phyloP scores from a whole-genome alignment of 1,140 invertebrate genomes.

The Anagrus nilaparvatae region DNA sequence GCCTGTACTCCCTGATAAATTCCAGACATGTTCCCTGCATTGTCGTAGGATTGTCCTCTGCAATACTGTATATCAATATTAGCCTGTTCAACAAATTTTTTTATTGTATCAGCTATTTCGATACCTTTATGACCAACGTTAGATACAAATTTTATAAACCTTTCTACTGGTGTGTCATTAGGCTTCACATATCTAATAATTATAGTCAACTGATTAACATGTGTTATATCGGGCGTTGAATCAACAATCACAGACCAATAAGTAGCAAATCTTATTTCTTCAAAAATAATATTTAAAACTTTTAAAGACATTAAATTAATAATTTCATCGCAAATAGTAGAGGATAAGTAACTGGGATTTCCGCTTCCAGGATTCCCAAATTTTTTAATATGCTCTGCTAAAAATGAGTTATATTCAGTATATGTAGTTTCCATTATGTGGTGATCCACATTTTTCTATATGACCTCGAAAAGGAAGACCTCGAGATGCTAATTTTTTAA shows the following conservation, averaged over 20 bases:
- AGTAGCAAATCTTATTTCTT: conserved; percentile 7
- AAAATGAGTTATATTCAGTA: conserved; percentile 28
- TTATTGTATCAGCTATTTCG: conserved; percentile 17
- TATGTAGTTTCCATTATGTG: conserved; percentile 23
- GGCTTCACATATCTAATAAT: conserved; percentile 20
- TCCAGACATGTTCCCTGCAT: conserved; percentile 25
- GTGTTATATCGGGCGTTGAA: conserved; percentile 30
- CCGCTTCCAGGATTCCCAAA: conserved; percentile 27
- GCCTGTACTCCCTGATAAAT: conserved; percentile 23
- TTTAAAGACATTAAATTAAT: conserved; percentile 3
- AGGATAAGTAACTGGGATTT: conserved; percentile 25
- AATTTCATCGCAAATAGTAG: conserved; percentile 22
- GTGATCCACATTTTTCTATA: conserved; percentile 19
- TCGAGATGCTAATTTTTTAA: conserved; percentile 20
- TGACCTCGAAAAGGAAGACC: conserved; percentile 24
- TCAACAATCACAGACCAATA: conserved; percentile 20
- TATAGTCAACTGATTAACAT: conserved; percentile 30
- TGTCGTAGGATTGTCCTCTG: conserved; percentile 26
- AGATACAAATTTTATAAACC: conserved; percentile 20
- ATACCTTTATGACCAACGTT: conserved; percentile 20
- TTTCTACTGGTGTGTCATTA: conserved; percentile 17
- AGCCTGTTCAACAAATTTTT: too few relatives aligned
- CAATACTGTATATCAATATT: conserved; percentile 17
- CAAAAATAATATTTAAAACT: conserved; percentile 1
- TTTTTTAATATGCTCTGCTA: conserved; percentile 24